These are phyloP conservation scores for Entomobrya proxima DNA, from an alignment of 2,888 invertebrate genomes.

Conservation along the genomic window DNA sequence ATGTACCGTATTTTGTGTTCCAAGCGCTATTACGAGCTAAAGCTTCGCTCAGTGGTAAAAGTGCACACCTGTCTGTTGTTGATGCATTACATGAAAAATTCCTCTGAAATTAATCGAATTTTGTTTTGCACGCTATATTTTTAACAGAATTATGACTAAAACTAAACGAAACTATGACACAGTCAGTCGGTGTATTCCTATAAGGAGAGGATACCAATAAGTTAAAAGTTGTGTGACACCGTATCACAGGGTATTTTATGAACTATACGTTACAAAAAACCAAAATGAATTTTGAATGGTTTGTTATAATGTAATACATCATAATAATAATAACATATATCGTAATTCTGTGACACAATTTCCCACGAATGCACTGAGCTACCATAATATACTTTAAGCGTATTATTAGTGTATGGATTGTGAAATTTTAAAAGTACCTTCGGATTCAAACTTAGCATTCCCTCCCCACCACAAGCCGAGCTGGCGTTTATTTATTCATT, in stretches of 20 bases:
- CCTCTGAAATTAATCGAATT: slow-evolving; percentile 56
- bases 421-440: slow-evolving; percentile 63
- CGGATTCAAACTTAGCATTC: neutral
- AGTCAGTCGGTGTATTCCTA: neutral
- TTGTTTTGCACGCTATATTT: slow-evolving; percentile 51
- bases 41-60: neutral
- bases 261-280: neutral
- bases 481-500: slow-evolving; percentile 4
- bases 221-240: slow-evolving; percentile 9
- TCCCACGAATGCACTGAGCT: slow-evolving; percentile 61
- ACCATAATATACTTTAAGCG: slow-evolving; percentile 35
- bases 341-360: slow-evolving; percentile 71
- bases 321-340: slow-evolving; percentile 47
- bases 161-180: slow-evolving; percentile 1
- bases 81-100: slow-evolving; percentile 43
- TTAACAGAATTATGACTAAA: neutral
- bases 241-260: neutral
- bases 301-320: slow-evolving; percentile 57
- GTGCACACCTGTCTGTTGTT: neutral
- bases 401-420: slow-evolving; percentile 56
- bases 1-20: no score
- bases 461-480: slow-evolving; percentile 44
- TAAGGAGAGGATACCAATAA: neutral
- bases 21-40: no score
- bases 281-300: slow-evolving; percentile 11